Evolutionary conservation across 2,888 invertebrate genomes (phyloP).

Genomic region (Hypercompe scribonia): DNA sequence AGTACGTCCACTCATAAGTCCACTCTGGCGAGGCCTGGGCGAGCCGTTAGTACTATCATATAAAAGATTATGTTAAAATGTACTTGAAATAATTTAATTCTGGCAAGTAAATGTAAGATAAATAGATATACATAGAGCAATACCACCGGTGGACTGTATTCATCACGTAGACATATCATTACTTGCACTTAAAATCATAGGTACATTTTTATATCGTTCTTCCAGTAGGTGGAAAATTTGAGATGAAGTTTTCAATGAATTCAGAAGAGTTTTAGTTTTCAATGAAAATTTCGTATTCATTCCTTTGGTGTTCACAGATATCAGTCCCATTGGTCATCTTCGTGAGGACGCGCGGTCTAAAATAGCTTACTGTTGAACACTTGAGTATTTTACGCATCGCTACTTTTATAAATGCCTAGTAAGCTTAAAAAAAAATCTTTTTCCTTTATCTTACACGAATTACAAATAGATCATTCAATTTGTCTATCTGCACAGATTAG

Average conservation of each 20-base stretch:
- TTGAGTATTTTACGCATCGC: not conserved
- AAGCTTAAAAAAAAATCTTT: not conserved
- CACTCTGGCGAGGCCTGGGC: no score
- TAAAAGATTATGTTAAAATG: no score
- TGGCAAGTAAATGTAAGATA: no score
- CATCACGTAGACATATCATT: no score
- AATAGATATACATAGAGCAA: no score
- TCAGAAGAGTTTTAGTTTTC: not conserved
- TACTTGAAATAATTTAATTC: no score
- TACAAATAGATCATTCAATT: constrained; percentile 3
- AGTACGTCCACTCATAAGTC: no score
- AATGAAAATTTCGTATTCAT: not conserved
- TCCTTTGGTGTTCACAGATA: not conserved
- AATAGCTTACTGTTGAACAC: not conserved
- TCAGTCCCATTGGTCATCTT: not conserved
- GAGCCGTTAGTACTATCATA: no score
- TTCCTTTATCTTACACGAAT: not conserved
- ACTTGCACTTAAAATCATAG: no score
- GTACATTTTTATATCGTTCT: not conserved
- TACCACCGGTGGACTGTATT: no score
- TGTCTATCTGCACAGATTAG: constrained; percentile 4
- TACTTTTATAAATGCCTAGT: not conserved
- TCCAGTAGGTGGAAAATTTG: not conserved
- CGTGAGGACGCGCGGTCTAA: not conserved
- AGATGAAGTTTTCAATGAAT: no score